phyloP scores from a whole-genome alignment of 2,888 invertebrate genomes.

The Pollenia amentaria region DNA sequence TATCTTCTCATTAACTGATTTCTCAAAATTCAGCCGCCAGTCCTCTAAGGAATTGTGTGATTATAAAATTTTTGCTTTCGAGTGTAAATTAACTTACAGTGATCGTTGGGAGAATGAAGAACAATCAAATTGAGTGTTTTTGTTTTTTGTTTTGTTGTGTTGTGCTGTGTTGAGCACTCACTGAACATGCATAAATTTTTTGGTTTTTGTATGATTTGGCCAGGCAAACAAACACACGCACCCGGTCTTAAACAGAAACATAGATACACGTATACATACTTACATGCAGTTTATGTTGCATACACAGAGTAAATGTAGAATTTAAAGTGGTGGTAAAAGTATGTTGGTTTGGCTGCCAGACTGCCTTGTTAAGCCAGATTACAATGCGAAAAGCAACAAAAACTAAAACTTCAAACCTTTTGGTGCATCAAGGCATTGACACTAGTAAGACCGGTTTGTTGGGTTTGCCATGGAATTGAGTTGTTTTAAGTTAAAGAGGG shows the following conservation, averaged over 20 bases:
- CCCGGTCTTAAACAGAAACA: not conserved
- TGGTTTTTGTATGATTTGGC: constrained; percentile 32
- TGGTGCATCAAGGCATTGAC: constrained; percentile 80
- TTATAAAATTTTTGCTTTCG: constrained; percentile 55
- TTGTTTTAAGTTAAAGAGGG: constrained; percentile 49
- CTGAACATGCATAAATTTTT: constrained; percentile 78
- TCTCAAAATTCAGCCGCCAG: constrained; percentile 71
- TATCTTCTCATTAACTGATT: constrained; percentile 84
- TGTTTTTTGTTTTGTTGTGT: constrained; percentile 22
- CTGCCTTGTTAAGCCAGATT: constrained; percentile 69
- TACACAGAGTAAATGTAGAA: constrained; percentile 20
- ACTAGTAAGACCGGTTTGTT: constrained; percentile 82
- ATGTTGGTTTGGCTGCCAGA: constrained; percentile 50
- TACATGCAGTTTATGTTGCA: constrained; percentile 39
- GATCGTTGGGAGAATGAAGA: constrained; percentile 58
- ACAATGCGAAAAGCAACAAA: constrained; percentile 73
- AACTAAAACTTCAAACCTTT: constrained; percentile 76
- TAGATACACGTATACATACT: not conserved
- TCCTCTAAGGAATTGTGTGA: constrained; percentile 72
- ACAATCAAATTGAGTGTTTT: constrained; percentile 71
- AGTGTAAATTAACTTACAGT: constrained; percentile 54
- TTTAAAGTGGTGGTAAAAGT: constrained; percentile 57
- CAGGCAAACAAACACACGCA: constrained; percentile 9
- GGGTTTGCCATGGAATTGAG: constrained; percentile 75
- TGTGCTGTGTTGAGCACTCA: constrained; percentile 77